Conservation (phyloP, 2,797 vertebrate genomes). For the Anas georgica region DNA sequence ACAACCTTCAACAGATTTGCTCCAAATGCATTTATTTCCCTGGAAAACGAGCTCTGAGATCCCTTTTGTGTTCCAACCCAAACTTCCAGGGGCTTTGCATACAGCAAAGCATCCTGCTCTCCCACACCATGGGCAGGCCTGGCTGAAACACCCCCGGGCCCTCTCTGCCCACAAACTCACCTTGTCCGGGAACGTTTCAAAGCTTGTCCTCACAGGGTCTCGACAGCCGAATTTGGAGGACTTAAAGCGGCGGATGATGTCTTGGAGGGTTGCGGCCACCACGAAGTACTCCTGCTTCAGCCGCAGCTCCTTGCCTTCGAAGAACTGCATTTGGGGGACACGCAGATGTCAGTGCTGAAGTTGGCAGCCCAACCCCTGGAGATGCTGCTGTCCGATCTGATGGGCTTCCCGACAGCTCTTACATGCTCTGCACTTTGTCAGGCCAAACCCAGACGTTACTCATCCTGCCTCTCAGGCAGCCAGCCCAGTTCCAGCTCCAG, state of each 20-base stretch:
- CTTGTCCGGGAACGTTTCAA: constrained; percentile 92
- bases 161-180: constrained; percentile 65
- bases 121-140: background rate
- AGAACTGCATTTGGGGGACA: constrained; percentile 82
- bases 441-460: background rate
- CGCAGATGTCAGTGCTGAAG: background rate
- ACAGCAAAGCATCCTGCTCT: background rate
- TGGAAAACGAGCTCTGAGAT: accelerated
- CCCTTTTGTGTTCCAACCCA: background rate
- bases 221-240: constrained; percentile 95
- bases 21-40: background rate
- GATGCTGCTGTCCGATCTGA: background rate
- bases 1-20: background rate
- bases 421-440: background rate
- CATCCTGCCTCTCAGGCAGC: background rate
- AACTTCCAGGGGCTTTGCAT: background rate
- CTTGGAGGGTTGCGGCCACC: constrained; percentile 96
- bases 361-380: background rate
- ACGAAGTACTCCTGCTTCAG: constrained; percentile 99
- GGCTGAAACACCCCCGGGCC: accelerated
- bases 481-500: too few species aligned
- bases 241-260: constrained; percentile 97
- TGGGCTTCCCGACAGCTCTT: background rate
- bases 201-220: constrained; percentile 91
- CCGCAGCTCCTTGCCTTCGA: constrained; percentile 97